Evolutionary conservation across 2,113 vertebrate species (phyloP).

Genomic region (Pseudorasbora parva): DNA sequence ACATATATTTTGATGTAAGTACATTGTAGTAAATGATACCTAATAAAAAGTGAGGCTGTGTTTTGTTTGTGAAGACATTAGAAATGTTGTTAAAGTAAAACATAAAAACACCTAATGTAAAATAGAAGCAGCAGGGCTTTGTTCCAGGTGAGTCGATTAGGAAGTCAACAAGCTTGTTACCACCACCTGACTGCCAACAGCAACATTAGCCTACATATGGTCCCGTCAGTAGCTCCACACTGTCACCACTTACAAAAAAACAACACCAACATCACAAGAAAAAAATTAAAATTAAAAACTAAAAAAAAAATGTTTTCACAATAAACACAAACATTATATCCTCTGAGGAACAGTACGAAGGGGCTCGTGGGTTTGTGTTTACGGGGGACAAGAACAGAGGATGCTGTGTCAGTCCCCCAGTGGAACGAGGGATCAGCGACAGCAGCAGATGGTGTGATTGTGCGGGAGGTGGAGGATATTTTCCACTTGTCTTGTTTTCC

Average conservation of each 20-base stretch:
- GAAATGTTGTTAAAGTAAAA: no score
- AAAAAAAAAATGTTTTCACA: slow-evolving; percentile 8
- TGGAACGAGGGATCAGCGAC: slow-evolving; percentile 64
- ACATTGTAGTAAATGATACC: no score
- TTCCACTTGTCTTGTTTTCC: slow-evolving; percentile 56
- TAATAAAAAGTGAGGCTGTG: no score
- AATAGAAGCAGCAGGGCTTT: neutral
- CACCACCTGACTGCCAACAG: slow-evolving; percentile 19
- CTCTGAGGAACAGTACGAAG: neutral
- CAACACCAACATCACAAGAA: neutral
- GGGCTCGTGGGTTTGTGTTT: slow-evolving; percentile 10
- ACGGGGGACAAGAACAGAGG: slow-evolving; percentile 31
- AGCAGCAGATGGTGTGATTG: slow-evolving; percentile 71
- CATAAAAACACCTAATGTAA: no score
- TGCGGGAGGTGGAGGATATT: slow-evolving; percentile 58
- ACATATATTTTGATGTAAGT: no score
- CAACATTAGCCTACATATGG: slow-evolving; percentile 36
- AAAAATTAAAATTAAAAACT: neutral
- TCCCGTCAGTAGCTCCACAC: neutral
- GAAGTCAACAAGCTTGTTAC: slow-evolving; percentile 37
- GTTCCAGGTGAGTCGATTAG: slow-evolving; percentile 21
- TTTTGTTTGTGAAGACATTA: no score
- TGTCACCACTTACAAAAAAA: slow-evolving; percentile 11
- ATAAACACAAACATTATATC: neutral
- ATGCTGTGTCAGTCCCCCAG: slow-evolving; percentile 55